Percentiles rank a stretch among this genome's conserved stretches.
phyloP scores from a whole-genome alignment of 1,140 invertebrate species.

The Drosophila eugracilis region DNA sequence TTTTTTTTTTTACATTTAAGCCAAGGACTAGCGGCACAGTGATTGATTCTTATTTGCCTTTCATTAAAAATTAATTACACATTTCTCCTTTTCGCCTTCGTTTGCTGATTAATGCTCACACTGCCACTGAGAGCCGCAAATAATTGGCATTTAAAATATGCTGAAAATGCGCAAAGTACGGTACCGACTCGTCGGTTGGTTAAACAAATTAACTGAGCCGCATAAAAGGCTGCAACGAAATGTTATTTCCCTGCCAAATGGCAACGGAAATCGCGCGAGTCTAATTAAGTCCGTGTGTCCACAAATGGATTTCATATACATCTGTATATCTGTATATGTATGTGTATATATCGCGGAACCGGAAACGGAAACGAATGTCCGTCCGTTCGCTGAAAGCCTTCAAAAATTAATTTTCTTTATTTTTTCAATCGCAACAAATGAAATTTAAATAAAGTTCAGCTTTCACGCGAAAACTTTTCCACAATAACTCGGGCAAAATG shows the following conservation, averaged over 20 bases:
- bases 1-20: constrained; percentile 29
- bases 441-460: constrained; percentile 14
- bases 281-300: constrained; percentile 41
- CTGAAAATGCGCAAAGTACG: constrained; percentile 74
- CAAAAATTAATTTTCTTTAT: constrained; percentile 24
- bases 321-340: neutral
- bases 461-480: neutral
- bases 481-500: no score
- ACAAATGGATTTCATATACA: constrained; percentile 9
- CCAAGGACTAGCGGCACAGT: constrained; percentile 43
- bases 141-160: constrained; percentile 82
- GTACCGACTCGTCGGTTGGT: constrained; percentile 29
- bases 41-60: constrained; percentile 73
- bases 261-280: constrained; percentile 43
- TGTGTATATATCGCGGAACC: constrained; percentile 1
- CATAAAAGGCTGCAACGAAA: constrained; percentile 48
- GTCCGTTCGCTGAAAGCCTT: constrained; percentile 13
- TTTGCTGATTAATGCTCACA: constrained; percentile 58
- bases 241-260: constrained; percentile 42
- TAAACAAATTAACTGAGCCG: constrained; percentile 70
- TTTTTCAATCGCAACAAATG: constrained; percentile 25
- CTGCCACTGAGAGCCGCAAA: constrained; percentile 60
- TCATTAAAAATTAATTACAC: constrained; percentile 82
- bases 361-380: constrained; percentile 34
- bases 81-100: constrained; percentile 24